Conservation (phyloP, 30 jellyfish, hydroid and myxozoan species). For the Chrysaora quinquecirrha region DNA sequence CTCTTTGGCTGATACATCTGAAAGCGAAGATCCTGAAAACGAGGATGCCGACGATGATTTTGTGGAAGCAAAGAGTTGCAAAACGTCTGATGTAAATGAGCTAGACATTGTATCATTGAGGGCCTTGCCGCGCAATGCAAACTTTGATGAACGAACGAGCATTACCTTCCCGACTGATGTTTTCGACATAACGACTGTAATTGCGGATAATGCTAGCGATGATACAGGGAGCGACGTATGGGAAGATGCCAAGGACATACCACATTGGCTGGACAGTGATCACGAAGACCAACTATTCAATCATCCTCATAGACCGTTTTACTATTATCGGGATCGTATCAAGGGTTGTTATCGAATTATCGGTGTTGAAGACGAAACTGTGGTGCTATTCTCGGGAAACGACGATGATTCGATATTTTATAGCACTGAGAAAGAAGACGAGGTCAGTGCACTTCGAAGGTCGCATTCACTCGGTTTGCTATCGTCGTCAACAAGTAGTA, state of each 20-base stretch:
- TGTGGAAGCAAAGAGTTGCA: not conserved
- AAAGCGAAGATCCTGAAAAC: conserved; percentile 1
- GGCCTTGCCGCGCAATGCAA: conserved; percentile 52
- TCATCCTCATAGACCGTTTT: conserved; percentile 95
- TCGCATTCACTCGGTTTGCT: conserved; percentile 42
- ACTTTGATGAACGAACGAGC: conserved; percentile 67
- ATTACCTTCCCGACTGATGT: conserved; percentile 76
- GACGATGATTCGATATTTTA: conserved; percentile 98
- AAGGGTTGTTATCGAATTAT: conserved; percentile 97
- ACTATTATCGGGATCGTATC: conserved; percentile 96
- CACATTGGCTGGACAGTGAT: conserved; percentile 95
- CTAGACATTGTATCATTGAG: conserved; percentile 83
- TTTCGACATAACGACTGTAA: conserved; percentile 79
- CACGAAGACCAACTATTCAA: conserved; percentile 81
- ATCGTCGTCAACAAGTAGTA: conserved; percentile 7
- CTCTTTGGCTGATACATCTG: not conserved
- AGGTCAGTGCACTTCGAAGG: conserved; percentile 36
- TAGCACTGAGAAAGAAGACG: conserved; percentile 56
- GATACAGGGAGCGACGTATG: conserved; percentile 85
- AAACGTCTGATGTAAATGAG: conserved; percentile 35
- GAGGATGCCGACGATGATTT: conserved; percentile 29
- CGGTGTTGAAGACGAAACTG: conserved; percentile 99
- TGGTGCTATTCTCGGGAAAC: conserved; percentile 94
- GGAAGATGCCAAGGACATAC: conserved; percentile 99
- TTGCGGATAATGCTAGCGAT: conserved; percentile 85